phyloP scores from a whole-genome alignment of 2,888 invertebrate species.

The Malthinus flaveolus region DNA sequence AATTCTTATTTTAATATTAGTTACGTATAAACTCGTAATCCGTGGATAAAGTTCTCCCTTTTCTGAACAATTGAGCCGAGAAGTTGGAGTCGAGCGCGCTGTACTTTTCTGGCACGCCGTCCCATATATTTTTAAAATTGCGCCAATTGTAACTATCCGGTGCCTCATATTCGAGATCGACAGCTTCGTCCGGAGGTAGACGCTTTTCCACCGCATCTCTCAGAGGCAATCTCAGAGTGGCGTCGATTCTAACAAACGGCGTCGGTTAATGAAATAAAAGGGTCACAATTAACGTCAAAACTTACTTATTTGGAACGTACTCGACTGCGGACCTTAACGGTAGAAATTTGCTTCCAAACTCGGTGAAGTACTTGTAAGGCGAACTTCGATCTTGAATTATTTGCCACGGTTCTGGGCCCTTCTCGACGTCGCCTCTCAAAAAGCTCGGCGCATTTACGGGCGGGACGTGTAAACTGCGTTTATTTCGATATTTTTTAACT shows the following conservation, averaged over 20 bases:
- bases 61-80: not conserved
- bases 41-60: not conserved
- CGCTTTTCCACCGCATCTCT: conserved; percentile 72
- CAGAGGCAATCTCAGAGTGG: conserved; percentile 62
- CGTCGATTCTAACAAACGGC: conserved; percentile 48
- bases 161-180: conserved; percentile 24
- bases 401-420: conserved; percentile 42
- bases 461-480: conserved; percentile 43
- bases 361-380: conserved; percentile 39
- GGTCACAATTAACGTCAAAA: conserved; percentile 6
- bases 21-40: not conserved
- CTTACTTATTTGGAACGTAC: conserved; percentile 63
- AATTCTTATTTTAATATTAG: not conserved
- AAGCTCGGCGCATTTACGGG: conserved; percentile 48
- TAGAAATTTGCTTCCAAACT: conserved; percentile 54
- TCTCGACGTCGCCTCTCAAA: conserved; percentile 55
- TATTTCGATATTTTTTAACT: conserved; percentile 33
- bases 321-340: conserved; percentile 80
- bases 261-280: not conserved
- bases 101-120: not conserved
- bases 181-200: conserved; percentile 53
- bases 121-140: not conserved
- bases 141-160: conserved; percentile 11
- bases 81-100: too few species aligned
- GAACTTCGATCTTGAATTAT: conserved; percentile 35